These are phyloP conservation scores for Eclectus roratus DNA, from an alignment of 2,113 vertebrate genomes.

Conservation along the genomic window DNA sequence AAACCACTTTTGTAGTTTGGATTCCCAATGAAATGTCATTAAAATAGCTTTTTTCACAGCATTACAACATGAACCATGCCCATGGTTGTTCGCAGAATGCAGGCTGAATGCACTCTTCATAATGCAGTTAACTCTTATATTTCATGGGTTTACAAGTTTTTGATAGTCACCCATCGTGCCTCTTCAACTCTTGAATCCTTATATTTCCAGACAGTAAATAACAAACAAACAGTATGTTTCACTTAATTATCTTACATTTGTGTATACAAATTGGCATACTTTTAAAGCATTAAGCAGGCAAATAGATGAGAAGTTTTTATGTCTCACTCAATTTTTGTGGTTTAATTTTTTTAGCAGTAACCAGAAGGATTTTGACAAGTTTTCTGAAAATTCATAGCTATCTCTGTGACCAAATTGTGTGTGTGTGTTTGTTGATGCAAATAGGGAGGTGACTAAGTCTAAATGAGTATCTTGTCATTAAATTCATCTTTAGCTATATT, in stretches of 20 bases:
- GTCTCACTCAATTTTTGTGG: not conserved
- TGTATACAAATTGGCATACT: not conserved
- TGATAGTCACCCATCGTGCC: not conserved
- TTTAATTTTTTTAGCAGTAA: not conserved
- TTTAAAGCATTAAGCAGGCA: not conserved
- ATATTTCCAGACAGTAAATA: not conserved
- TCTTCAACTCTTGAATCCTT: not conserved
- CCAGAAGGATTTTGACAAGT: not conserved
- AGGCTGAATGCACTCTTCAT: not conserved
- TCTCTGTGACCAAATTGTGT: not conserved
- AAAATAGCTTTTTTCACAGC: conserved; percentile 7
- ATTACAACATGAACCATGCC: not conserved
- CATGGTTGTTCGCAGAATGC: not conserved
- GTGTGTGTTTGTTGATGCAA: not conserved
- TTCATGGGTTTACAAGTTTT: not conserved
- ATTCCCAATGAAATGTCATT: conserved; percentile 6
- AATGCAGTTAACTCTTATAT: not conserved
- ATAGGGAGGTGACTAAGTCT: not conserved
- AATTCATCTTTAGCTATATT: not conserved
- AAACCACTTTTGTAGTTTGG: conserved; percentile 5
- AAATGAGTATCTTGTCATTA: not conserved
- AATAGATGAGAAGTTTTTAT: not conserved
- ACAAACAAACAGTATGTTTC: not conserved
- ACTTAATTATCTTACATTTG: not conserved
- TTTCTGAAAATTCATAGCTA: not conserved